Evolutionary conservation across 2,113 vertebrate genomes (phyloP).

Genomic region (Ameiurus melas): DNA sequence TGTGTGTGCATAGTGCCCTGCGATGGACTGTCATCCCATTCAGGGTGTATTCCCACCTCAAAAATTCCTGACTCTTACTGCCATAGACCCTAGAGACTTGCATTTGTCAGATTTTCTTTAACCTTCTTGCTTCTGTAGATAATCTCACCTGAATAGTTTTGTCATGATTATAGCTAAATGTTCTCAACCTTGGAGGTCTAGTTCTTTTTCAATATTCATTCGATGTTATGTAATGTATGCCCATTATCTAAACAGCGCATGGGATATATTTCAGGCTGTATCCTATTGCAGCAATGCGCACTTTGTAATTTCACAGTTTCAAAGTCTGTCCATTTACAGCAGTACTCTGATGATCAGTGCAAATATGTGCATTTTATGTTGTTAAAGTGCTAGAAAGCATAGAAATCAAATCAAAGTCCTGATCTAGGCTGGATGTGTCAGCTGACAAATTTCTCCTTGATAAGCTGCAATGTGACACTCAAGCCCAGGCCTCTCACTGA

Average conservation of each 20-base stretch:
- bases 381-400: not conserved
- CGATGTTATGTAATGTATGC: not conserved
- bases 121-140: not conserved
- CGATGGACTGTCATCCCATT: not conserved
- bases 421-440: not conserved
- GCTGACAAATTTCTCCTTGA: not conserved
- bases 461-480: not conserved
- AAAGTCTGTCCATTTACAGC: no score
- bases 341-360: not conserved
- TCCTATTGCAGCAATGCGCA: not conserved
- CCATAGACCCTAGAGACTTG: not conserved
- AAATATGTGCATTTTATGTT: not conserved
- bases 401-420: not conserved
- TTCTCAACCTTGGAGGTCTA: not conserved
- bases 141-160: not conserved
- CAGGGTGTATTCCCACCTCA: not conserved
- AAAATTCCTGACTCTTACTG: not conserved
- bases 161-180: not conserved
- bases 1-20: not conserved
- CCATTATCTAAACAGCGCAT: not conserved
- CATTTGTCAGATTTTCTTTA: not conserved
- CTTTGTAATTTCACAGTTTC: not conserved
- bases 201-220: not conserved
- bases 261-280: not conserved
- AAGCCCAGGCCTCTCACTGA: not conserved